Evolutionary conservation across 2,113 vertebrate genomes (phyloP).

Genomic region (Pedetes capensis): DNA sequence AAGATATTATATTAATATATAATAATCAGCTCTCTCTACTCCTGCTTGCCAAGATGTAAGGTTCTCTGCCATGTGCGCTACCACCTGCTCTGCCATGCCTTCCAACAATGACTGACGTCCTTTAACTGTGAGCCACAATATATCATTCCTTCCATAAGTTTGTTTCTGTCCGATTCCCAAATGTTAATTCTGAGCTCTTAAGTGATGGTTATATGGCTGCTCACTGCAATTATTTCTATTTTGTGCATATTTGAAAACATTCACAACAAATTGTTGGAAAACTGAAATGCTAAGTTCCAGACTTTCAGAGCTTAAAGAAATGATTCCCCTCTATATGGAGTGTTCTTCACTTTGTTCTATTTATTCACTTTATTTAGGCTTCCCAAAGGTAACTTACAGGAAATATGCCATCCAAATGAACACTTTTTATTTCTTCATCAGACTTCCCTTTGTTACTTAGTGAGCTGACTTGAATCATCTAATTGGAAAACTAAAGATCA

Average conservation of each 20-base stretch:
- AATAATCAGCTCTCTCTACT: too few species aligned
- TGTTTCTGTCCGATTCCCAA: too few species aligned
- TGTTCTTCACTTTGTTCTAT: neutral
- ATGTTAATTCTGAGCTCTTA: neutral
- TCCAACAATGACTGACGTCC: too few species aligned
- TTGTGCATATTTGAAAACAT: neutral
- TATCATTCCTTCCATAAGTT: too few species aligned
- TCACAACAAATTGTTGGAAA: neutral
- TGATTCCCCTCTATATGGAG: neutral
- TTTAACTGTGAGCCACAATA: too few species aligned
- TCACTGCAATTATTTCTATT: neutral
- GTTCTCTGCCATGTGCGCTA: too few species aligned
- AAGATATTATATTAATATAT: too few species aligned
- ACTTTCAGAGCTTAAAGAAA: neutral
- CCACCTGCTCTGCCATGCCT: too few species aligned
- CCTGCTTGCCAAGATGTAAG: too few species aligned
- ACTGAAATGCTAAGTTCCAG: neutral
- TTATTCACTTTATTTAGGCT: neutral
- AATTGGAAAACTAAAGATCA: neutral
- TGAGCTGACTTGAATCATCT: neutral
- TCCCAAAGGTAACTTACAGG: neutral
- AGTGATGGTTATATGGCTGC: neutral
- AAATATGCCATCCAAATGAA: neutral
- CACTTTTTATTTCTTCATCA: neutral
- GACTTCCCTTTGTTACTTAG: neutral